These are phyloP conservation scores for Clusia tigrina DNA, from an alignment of 2,888 invertebrate species.

Conservation along the genomic window DNA sequence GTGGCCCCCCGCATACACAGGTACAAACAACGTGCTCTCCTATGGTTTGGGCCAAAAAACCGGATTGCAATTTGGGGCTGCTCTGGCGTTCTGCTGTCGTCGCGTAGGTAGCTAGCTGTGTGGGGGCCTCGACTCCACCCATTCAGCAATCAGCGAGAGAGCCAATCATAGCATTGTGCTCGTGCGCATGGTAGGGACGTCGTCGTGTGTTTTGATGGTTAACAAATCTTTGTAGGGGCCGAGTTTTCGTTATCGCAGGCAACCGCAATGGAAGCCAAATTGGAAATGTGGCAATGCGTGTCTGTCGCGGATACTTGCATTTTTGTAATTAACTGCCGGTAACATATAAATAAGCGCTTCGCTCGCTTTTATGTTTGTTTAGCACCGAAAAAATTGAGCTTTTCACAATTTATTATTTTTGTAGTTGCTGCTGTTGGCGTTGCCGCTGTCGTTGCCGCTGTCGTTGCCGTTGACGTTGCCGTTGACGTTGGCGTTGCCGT, in stretches of 20 bases:
- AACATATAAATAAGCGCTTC: too few species aligned
- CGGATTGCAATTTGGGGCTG: too few species aligned
- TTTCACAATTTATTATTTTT: too few species aligned
- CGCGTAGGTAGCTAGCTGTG: slow-evolving; percentile 23
- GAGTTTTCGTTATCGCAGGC: slow-evolving; percentile 48
- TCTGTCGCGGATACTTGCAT: not conserved
- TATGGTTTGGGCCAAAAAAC: slow-evolving; percentile 20
- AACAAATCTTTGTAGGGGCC: slow-evolving; percentile 59
- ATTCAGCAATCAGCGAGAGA: slow-evolving; percentile 17
- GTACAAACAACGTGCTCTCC: not conserved
- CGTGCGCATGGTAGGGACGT: slow-evolving; percentile 38
- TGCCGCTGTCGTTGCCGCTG: too few species aligned
- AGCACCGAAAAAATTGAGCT: too few species aligned
- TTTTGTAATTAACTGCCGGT: not conserved
- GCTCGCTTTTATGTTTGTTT: too few species aligned
- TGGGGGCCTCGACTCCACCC: slow-evolving; percentile 42
- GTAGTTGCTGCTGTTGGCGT: too few species aligned
- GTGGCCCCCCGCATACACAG: not conserved
- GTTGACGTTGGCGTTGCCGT: too few species aligned
- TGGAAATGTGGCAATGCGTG: not conserved
- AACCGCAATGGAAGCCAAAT: slow-evolving; percentile 32
- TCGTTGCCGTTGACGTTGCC: too few species aligned
- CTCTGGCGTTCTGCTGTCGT: not conserved
- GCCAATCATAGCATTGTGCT: slow-evolving; percentile 41
- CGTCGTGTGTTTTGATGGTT: slow-evolving; percentile 59